Conservation (phyloP, 2,113 vertebrate species). For the Naja naja region DNA sequence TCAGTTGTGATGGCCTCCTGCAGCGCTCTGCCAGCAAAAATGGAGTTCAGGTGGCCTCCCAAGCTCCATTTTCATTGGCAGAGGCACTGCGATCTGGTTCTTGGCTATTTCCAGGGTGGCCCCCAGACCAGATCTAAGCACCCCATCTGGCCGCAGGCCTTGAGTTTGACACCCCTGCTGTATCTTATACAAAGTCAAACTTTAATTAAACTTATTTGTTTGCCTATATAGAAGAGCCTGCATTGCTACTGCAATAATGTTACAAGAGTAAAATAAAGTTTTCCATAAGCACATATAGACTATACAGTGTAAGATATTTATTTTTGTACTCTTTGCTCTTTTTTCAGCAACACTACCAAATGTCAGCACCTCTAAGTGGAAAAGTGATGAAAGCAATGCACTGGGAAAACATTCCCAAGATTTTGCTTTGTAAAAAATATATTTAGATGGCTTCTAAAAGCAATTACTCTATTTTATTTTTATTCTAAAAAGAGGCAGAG, state of each 20-base stretch:
- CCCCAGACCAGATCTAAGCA: no score
- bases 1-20: no score
- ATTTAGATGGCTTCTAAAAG: not conserved
- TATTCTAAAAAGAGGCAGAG: slow-evolving; percentile 40
- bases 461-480: not conserved
- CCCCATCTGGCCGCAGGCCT: no score
- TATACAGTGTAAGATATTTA: not conserved
- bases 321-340: not conserved
- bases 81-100: no score
- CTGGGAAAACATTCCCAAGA: not conserved
- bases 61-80: no score
- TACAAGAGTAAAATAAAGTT: slow-evolving; percentile 7
- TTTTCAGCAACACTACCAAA: not conserved
- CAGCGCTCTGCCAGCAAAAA: no score
- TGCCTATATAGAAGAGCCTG: not conserved
- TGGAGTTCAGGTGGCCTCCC: no score
- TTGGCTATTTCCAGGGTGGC: no score
- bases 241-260: slow-evolving; percentile 15
- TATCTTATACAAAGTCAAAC: slow-evolving; percentile 1
- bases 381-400: not conserved
- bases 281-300: not conserved
- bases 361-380: not conserved
- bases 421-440: not conserved
- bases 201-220: slow-evolving; percentile 24
- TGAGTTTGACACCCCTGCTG: no score